phyloP scores from a whole-genome alignment of 2,113 vertebrate species.

The Macquaria australasica region DNA sequence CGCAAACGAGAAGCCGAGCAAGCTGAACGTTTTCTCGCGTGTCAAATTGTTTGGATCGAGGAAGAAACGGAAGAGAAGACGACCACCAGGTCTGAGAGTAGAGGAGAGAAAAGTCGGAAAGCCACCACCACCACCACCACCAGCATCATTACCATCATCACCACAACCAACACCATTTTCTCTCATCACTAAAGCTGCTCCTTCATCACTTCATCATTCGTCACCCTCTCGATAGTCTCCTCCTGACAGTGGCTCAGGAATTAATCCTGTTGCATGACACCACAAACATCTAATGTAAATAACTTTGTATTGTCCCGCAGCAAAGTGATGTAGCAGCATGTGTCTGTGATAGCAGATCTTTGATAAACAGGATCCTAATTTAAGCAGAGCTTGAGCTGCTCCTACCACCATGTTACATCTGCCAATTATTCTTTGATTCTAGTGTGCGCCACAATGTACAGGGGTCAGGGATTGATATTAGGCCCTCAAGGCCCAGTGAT shows the following conservation, averaged over 20 bases:
- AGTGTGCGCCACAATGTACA: slow-evolving; percentile 7
- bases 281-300: slow-evolving; percentile 25
- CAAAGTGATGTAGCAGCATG: slow-evolving; percentile 10
- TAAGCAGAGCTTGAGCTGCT: background rate
- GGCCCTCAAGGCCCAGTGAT: slow-evolving; percentile 30
- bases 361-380: background rate
- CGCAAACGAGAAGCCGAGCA: slow-evolving; percentile 93
- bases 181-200: slow-evolving; percentile 30
- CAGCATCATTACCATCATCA: slow-evolving; percentile 39
- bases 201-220: slow-evolving; percentile 33
- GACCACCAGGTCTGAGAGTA: slow-evolving; percentile 93
- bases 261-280: slow-evolving; percentile 51
- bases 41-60: slow-evolving; percentile 97
- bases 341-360: slow-evolving; percentile 2
- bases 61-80: slow-evolving; percentile 93
- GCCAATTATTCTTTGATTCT: slow-evolving; percentile 1
- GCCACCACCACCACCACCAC: slow-evolving; percentile 34
- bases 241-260: background rate
- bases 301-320: slow-evolving; percentile 53
- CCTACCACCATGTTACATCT: background rate
- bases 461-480: slow-evolving; percentile 12
- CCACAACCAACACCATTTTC: slow-evolving; percentile 53
- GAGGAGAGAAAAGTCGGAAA: background rate
- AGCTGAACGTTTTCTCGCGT: slow-evolving; percentile 96
- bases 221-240: slow-evolving; percentile 11